Conservation (phyloP, 1,140 invertebrate species). For the Coelopa frigida region DNA sequence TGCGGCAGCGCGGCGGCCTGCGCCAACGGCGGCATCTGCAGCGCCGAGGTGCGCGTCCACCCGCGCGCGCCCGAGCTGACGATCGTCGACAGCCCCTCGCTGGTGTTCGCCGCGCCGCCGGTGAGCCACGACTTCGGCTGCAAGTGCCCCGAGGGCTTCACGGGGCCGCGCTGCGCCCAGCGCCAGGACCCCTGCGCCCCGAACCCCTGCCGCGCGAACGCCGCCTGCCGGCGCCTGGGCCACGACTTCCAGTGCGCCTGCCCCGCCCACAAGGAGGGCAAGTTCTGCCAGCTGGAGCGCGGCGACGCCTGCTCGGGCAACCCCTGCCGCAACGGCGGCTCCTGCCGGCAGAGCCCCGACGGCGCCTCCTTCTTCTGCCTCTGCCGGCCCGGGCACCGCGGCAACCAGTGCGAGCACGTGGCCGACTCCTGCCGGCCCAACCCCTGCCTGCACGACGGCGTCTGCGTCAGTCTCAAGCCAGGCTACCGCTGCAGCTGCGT, state of each 20-base stretch:
- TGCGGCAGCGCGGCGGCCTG: constrained; percentile 55
- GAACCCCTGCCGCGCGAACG: constrained; percentile 76
- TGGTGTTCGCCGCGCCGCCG: constrained; percentile 74
- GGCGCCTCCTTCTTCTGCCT: constrained; percentile 83
- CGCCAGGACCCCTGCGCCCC: constrained; percentile 85
- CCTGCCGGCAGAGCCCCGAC: constrained; percentile 77
- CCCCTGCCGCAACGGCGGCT: constrained; percentile 83
- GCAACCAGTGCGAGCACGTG: constrained; percentile 77
- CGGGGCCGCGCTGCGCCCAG: constrained; percentile 69
- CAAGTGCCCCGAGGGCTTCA: constrained; percentile 70
- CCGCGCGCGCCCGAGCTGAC: constrained; percentile 51
- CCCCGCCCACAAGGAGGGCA: constrained; percentile 66
- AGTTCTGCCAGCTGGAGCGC: constrained; percentile 73
- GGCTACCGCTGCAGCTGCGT: constrained; percentile 83
- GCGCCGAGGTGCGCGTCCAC: constrained; percentile 61
- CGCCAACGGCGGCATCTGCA: constrained; percentile 70
- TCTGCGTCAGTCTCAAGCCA: constrained; percentile 73
- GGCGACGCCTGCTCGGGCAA: constrained; percentile 75
- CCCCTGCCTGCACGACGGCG: constrained; percentile 77
- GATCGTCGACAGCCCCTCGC: constrained; percentile 66
- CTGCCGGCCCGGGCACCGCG: constrained; percentile 79
- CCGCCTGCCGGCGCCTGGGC: constrained; percentile 72
- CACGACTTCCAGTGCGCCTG: constrained; percentile 79
- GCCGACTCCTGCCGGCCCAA: constrained; percentile 84
- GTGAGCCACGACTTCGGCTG: constrained; percentile 72